Base-by-base conservation (phyloP, 2,888 invertebrate genomes). In the Drosophila yooni region DNA sequence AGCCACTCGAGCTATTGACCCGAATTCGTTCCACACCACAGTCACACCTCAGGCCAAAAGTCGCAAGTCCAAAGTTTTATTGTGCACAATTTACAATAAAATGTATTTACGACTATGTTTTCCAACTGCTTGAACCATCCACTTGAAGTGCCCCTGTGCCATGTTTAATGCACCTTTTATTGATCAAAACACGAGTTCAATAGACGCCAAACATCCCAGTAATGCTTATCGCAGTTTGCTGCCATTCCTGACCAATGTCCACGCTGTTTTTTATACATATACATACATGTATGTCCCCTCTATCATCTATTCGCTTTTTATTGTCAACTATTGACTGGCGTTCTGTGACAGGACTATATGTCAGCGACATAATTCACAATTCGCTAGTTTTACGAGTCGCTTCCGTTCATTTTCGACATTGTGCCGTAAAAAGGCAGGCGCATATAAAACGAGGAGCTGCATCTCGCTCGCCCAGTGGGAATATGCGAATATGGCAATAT, bases 371-470 rank as follows among this genome's bases (percentile, higher is more conserved):
- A 91, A 92, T 91, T 91, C 91, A 92, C 91, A 91, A 92, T 92
- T 91, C 91, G 91, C 91, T 92, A 91, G 91, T 92, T 91, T 91
- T 91, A 91, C 91, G 91, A 91, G 88, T 85, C 84, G 90, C 85
- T 91, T 92, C 91, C 91, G 92, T 91, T 84, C 90, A 80, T 80
- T 75, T 83, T 77, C 75, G 75, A 73, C 83, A 70, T 77, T 87
- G 75, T 81, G 84, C 79, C 85, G 85, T 85, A 88, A 85, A 85
- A 88, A 80, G 76, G 69, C 84, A 67, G 52, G 61, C 80, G 74
- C 68, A 71, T 52, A 81, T 76, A 82, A 79, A 81, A 73, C 61
- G 62, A 52, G 56, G 38, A 74, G 62, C 70, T 78, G 70, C 67
- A 60, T 53, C 69, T 54, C 36, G 25, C 13, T 38, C 48, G 40